phyloP scores from a whole-genome alignment of 2,797 vertebrate species.

The Rhincodon typus region DNA sequence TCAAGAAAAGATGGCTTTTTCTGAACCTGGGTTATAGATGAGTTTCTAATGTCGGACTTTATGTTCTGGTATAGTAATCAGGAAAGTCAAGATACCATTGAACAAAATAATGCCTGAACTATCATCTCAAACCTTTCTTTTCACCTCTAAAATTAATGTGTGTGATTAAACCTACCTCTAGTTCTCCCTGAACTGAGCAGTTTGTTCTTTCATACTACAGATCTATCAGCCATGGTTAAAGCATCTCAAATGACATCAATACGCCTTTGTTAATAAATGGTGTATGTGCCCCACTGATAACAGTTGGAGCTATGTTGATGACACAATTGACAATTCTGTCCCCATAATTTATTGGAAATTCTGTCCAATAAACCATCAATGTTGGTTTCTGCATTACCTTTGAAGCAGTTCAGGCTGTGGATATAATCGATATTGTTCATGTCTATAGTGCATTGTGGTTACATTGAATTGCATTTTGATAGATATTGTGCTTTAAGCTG shows the following conservation, averaged over 20 bases:
- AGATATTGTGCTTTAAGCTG: not conserved
- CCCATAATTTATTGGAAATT: not conserved
- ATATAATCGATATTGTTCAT: not conserved
- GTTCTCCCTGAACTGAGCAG: not conserved
- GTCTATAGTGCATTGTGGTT: not conserved
- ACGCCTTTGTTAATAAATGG: not conserved
- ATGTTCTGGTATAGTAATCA: not conserved
- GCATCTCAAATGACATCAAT: not conserved
- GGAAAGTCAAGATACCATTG: not conserved
- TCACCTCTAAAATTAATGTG: not conserved
- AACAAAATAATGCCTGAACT: not conserved
- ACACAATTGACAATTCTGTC: not conserved
- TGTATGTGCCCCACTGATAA: not conserved
- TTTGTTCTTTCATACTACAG: not conserved
- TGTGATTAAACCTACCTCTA: not conserved
- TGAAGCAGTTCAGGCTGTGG: not conserved
- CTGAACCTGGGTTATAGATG: not conserved
- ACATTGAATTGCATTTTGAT: conserved; percentile 10
- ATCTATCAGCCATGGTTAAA: not conserved
- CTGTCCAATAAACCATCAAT: not conserved
- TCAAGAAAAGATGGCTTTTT: not conserved
- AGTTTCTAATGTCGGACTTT: not conserved
- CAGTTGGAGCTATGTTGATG: not conserved
- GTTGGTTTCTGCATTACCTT: not conserved
- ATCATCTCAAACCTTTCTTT: not conserved